Evolutionary conservation across 2,888 invertebrate genomes (phyloP).

Genomic region (Tetragnatha montana): DNA sequence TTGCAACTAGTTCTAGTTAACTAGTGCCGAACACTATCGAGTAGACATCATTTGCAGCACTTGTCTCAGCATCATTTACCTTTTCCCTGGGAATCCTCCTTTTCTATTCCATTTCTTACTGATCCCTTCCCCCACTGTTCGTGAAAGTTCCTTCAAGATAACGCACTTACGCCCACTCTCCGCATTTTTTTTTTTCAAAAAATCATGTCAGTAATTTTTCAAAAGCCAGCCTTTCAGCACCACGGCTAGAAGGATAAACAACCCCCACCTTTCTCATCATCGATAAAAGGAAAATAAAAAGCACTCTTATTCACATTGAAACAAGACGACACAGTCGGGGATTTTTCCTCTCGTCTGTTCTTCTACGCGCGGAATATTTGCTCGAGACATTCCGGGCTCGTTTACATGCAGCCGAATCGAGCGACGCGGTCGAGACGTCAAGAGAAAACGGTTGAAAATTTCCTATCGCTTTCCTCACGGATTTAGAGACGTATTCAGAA

Average conservation of each 20-base stretch:
- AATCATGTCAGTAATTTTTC: conserved; percentile 57
- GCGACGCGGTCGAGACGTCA: background rate
- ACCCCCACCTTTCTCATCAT: background rate
- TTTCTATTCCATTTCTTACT: conserved; percentile 10
- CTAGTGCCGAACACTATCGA: too few relatives aligned
- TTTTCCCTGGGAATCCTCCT: background rate
- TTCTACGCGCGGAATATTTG: conserved; percentile 34
- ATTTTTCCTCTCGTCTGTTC: background rate
- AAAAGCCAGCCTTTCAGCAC: conserved; percentile 23
- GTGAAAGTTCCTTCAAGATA: conserved; percentile 16
- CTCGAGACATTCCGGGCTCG: conserved; percentile 22
- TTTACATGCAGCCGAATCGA: background rate
- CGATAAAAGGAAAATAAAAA: conserved; percentile 26
- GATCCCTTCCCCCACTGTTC: background rate
- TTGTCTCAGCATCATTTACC: background rate
- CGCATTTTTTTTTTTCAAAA: conserved; percentile 31
- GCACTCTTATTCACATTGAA: conserved; percentile 26
- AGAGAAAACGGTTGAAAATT: background rate
- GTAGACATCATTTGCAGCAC: background rate
- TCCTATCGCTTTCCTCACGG: too few relatives aligned
- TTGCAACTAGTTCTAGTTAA: too few relatives aligned
- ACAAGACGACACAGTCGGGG: conserved; percentile 14
- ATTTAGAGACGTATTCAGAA: too few relatives aligned
- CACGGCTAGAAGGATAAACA: conserved; percentile 41
- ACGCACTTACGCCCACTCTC: conserved; percentile 24